Base-by-base conservation (phyloP, 1,140 invertebrate genomes). In the Drosophila tropicalis region DNA sequence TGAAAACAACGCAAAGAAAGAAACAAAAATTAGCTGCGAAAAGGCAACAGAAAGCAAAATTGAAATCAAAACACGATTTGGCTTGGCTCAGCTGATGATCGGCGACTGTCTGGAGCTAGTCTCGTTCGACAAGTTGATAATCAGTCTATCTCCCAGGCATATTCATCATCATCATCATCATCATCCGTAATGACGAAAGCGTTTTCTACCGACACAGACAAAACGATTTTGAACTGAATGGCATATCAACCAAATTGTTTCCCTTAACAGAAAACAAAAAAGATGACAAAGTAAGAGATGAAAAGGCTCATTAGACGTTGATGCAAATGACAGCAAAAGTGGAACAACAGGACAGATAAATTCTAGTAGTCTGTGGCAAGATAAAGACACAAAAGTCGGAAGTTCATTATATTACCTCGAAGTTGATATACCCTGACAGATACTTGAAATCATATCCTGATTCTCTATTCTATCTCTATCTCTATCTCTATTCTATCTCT, bases 51-150 rank as follows among this genome's bases (percentile, higher is more conserved):
- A 56, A 51, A 54, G 7, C 51, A 57, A 40, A 61, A 58, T 56
- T 3, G 6, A 2, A 72, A 80, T 6, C 54, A 56, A 72, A 58
- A 68, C 39, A 74, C 41, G 7, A 65, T 58, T 56, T 54, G 40
- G 62, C 22, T 22, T 7, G 44, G 76, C 78, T 86, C 82, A 87
- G 83, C 82, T 87, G 83, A 81, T 82, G 68, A 67, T 73, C 66
- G 61, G 54, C 54, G 54, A 15, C 29, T 64, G 83, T 87, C 83
- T 87, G 67, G 83, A 41, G 19, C 66, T 12, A 51, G 62, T 56
- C 63, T 55, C 54, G 39, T 64, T 70, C 54, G 17, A 51, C 36
- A 56, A 57, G 25, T 47, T 64, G 15, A 70, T 58, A 54, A 75
- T 67, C 34, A 67, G 9, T 22, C 4, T 51, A 15, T 22, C 44